Base-by-base conservation (phyloP, 1,140 invertebrate genomes). In the Euwallacea similis region DNA sequence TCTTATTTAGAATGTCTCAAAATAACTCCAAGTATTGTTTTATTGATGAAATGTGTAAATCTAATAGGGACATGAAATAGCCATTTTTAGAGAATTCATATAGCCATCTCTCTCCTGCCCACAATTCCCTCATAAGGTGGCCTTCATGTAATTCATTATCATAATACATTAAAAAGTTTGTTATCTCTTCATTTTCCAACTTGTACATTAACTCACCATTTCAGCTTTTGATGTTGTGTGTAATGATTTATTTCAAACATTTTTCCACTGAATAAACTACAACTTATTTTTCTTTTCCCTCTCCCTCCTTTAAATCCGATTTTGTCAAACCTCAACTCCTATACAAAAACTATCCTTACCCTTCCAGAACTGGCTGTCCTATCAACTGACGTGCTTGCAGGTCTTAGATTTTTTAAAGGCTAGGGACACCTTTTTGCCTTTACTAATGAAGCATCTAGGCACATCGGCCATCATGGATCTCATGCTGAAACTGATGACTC, bases 381-480 rank as follows among this genome's bases (percentile, higher is more conserved):
- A 95, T 87, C 91, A 95, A 85, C 89, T 93, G 79, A 92, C 91
- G 79, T 94, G 91, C 84, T 88, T 95, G 78, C 89, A 96, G 85
- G 91, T 97, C 76, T 86, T 98, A 83, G 92, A 96, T 80, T 96
- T 94, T 87, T 88, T 97, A 76, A 94, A 95, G 85, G 87, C 87
- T 72, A 89, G 90, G 81, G 88, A 90, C 73, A 91, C 92, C 81
- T 96, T 97, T 86, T 87, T 98, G 79, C 87, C 91, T 74, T 86
- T 92, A 77, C 85, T 97, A 75, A 84, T 97, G 73, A 88, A 91
- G 77, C 96, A 98, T 84, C 88, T 98, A 76, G 90, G 93, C 76
- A 97, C 95, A 43, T 98, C 95, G 13, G 94, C 96, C 73, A 94
- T 98, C 77, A 96, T 96, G 88, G 96, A 98, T 87, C 87, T 97